These are phyloP conservation scores for Drosophila rubida DNA, from an alignment of 2,888 invertebrate species.

Conservation along the genomic window DNA sequence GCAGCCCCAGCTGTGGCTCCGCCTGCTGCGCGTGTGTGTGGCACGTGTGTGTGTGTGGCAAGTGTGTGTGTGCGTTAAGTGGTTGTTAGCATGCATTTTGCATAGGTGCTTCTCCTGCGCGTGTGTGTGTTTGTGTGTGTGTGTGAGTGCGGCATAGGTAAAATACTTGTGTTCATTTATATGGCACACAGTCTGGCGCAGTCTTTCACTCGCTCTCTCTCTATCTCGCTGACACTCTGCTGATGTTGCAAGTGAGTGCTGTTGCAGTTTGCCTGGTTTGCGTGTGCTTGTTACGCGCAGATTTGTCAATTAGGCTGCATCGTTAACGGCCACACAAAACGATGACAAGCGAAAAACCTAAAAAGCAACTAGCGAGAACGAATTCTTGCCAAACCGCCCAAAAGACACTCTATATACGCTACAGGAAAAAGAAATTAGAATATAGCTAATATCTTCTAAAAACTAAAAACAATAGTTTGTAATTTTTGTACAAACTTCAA, in stretches of 20 bases:
- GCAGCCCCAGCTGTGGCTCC: constrained; percentile 13
- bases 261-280: constrained; percentile 50
- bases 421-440: too few relatives aligned
- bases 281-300: constrained; percentile 65
- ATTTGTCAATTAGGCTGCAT: constrained; percentile 74
- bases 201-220: constrained; percentile 6
- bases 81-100: constrained; percentile 74
- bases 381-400: neutral
- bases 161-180: constrained; percentile 75
- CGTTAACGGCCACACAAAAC: constrained; percentile 52
- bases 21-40: constrained; percentile 16
- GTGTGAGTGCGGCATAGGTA: constrained; percentile 42
- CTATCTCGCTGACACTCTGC: constrained; percentile 22
- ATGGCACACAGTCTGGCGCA: constrained; percentile 58
- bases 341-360: constrained; percentile 15
- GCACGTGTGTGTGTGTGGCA: constrained; percentile 45
- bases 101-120: constrained; percentile 26
- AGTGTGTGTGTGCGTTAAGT: constrained; percentile 62
- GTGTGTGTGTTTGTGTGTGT: constrained; percentile 20
- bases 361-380: constrained; percentile 15
- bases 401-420: constrained; percentile 23
- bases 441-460: too few relatives aligned
- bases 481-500: too few relatives aligned
- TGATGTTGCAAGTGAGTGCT: constrained; percentile 33
- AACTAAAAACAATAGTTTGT: too few relatives aligned